Percentiles rank a stretch among this genome's conserved stretches.
Conservation (phyloP, 2,888 invertebrate species). For the Suillia variegata region DNA sequence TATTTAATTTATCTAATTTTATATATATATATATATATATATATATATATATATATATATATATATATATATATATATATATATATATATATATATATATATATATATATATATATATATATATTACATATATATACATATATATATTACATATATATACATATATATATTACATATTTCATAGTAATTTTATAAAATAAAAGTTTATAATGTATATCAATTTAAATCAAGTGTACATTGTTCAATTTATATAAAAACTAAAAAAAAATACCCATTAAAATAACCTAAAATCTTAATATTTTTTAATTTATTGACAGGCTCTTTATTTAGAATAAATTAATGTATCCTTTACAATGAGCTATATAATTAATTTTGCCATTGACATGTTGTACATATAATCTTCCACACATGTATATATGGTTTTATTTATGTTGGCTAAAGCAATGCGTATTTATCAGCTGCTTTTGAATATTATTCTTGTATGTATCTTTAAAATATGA, state of each 20-base stretch:
- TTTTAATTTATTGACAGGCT: background rate
- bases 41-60: no score
- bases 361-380: no score
- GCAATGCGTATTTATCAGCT: no score
- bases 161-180: conserved; percentile 21
- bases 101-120: conserved; percentile 24
- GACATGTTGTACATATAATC: no score
- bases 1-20: no score
- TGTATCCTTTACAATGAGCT: background rate
- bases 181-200: conserved; percentile 15
- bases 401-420: no score
- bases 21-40: no score
- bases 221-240: conserved; percentile 25
- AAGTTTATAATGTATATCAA: conserved; percentile 20
- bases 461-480: no score
- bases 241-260: conserved; percentile 22
- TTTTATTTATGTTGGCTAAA: no score
- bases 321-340: background rate
- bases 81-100: conserved; percentile 1
- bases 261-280: conserved; percentile 17
- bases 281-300: background rate
- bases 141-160: background rate
- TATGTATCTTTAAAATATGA: no score
- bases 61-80: no score
- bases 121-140: no score